Base-by-base conservation (phyloP, 1,140 invertebrate species). In the Drepana arcuata region DNA sequence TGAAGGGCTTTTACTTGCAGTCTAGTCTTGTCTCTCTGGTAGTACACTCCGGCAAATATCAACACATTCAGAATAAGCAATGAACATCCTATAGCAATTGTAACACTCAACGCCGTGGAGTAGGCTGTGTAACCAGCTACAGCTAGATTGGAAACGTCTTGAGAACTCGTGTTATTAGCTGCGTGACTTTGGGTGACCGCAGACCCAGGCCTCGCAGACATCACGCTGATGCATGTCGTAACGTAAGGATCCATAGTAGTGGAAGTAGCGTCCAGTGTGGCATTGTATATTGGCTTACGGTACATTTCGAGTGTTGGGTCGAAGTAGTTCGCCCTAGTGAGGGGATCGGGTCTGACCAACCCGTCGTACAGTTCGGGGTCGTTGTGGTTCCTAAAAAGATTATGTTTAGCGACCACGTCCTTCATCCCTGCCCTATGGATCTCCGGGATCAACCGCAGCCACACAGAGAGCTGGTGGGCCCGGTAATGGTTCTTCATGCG, bases 401-500 rank as follows among this genome's bases (percentile, higher is more conserved):
- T 94, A 79, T 95, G 93, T 34, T 90, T 86, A 2, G 91, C 89
- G 31, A 91, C 91, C 9, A 93, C 92, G 74, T 94, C 92, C 53
- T 94, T 92, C 91, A 94, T 94, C 9, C 93, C 93, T 0, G 92
- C 91, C 26, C 91, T 86, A 74, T 98, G 95, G 2, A 98, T 86
- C 71, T 96, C 95, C 0, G 97, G 96, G 25, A 99, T 92, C 0
- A 98, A 87, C 16, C 95, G 89, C 2, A 95, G 82, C 96, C 96
- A 98, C 24, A 98, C 94, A 1, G 95, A 97, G 9, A 97, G 84
- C 61, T 97, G 95, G 80, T 96, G 94, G 5, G 95, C 95, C 9
- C 95, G 88, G 80, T 95, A 98, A 75, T 97, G 96, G 79, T 97
- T 95, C 66, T 96, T 95, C 81, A 95, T 89, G 53, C 92, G 88